phyloP scores from a whole-genome alignment of 2,797 vertebrate species.

The Ciconia nigra region DNA sequence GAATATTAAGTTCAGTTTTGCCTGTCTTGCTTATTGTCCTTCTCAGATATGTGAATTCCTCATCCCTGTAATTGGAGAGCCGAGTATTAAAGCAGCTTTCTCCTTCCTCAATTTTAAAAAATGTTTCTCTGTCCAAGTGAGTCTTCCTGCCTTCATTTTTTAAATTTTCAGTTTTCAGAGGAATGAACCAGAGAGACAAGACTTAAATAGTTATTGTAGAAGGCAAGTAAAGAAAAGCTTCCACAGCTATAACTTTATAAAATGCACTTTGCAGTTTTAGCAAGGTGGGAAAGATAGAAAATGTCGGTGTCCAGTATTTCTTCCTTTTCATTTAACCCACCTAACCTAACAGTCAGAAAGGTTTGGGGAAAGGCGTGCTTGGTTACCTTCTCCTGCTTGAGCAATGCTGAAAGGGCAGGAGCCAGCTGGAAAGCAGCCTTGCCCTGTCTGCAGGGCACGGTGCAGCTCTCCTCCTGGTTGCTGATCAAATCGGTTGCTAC shows the following conservation, averaged over 20 bases:
- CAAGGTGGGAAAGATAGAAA: not conserved
- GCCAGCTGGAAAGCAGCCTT: not conserved
- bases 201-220: not conserved
- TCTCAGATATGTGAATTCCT: not conserved
- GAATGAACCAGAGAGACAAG: not conserved
- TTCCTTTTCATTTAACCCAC: not conserved
- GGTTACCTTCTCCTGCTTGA: not conserved
- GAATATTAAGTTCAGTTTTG: not conserved
- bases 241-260: not conserved
- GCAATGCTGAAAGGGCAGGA: not conserved
- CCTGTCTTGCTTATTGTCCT: not conserved
- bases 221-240: not conserved
- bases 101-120: not conserved
- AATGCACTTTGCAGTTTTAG: not conserved
- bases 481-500: not conserved
- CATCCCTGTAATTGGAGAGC: not conserved
- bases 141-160: not conserved
- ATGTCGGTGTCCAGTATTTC: not conserved
- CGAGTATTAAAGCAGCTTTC: not conserved
- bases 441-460: not conserved
- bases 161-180: not conserved
- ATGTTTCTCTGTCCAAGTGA: not conserved
- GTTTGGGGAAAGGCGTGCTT: not conserved
- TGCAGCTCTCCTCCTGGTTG: not conserved
- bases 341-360: not conserved